phyloP scores from a whole-genome alignment of 2,888 invertebrate species.

The Halictus ligatus region DNA sequence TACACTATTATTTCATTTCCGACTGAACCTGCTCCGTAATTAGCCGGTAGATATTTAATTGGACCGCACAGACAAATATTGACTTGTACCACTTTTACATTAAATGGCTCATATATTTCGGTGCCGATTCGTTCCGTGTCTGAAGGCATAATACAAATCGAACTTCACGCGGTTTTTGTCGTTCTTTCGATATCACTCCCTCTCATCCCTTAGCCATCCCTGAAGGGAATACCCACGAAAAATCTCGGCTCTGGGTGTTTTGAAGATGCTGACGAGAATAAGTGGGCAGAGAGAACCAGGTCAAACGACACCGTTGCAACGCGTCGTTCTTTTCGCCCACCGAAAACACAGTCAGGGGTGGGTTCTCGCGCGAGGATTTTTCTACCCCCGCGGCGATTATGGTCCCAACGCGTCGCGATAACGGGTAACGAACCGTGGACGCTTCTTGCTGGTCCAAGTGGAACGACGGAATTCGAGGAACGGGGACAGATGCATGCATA shows the following conservation, averaged over 20 bases:
- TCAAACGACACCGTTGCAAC: conserved; percentile 48
- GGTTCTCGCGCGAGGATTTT: conserved; percentile 19
- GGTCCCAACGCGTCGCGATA: conserved; percentile 13
- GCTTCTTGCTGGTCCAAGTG: conserved; percentile 9
- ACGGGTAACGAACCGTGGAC: conserved; percentile 40
- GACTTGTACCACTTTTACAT: no score
- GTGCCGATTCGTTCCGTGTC: no score
- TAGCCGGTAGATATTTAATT: no score
- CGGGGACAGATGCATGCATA: not conserved
- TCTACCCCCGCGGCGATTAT: conserved; percentile 16
- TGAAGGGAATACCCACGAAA: conserved; percentile 25
- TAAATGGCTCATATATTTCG: not conserved
- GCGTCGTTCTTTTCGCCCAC: conserved; percentile 11
- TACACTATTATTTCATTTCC: no score
- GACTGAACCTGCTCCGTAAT: no score
- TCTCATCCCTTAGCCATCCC: not conserved
- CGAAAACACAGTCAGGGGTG: conserved; percentile 9
- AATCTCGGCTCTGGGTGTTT: conserved; percentile 52
- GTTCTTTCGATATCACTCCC: not conserved
- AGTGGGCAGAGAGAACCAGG: conserved; percentile 52
- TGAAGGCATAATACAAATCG: not conserved
- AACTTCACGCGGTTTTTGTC: not conserved
- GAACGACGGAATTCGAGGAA: conserved; percentile 1
- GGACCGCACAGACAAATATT: no score
- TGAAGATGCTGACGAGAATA: conserved; percentile 39